Base-by-base conservation (phyloP, 2,888 invertebrate genomes). In the Chloromyia formosa region DNA sequence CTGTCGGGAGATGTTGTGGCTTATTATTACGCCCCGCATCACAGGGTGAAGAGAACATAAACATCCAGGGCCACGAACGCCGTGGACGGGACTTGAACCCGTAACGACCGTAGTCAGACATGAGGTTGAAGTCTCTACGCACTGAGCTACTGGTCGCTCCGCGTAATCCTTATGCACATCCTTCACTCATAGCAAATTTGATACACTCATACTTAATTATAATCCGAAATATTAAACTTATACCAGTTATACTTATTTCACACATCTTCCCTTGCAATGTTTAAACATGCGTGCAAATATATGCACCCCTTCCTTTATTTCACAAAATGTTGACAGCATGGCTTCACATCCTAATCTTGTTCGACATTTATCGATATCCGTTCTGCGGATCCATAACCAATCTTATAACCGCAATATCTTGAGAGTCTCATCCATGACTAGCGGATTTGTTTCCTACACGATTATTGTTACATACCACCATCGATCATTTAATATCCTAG, bases 291-390 rank as follows among this genome's bases (percentile, higher is more conserved):
- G 53, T 53, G 27, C 49, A 2, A 49, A 49, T 49, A 7, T 49
- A 49, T 49, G 49, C 49, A 49, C 49, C 49, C 49, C 49, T 49
- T n/a, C 1, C 18, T 0, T 9, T 58, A 18, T 58, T 22, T 58
- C 12, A 12, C 58, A 12, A 18, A 22, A 22, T 58, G 18, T 58
- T 58, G 16, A 22, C 18, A 18, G 18, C 7, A 35, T 35, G 7
- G 27, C 27, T 16, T 58, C 58, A 16, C 20, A 1, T 64, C 18
- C 61, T 1, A 40, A 42, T 42, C 12, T 10, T 16, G 7, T 42
- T 64, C 64, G 40, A 66, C 49, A 66, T 66, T 23, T 45, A 12
- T 49, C 49, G 49, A 49, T 66, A 66, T 22, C 10, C 49, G 45
- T 18, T 18, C 20, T 53, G 27, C 68, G 23, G 53, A 9, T 40